Evolutionary conservation across 2,797 vertebrate species (phyloP).

Genomic region (Notoglanidium macrostoma): DNA sequence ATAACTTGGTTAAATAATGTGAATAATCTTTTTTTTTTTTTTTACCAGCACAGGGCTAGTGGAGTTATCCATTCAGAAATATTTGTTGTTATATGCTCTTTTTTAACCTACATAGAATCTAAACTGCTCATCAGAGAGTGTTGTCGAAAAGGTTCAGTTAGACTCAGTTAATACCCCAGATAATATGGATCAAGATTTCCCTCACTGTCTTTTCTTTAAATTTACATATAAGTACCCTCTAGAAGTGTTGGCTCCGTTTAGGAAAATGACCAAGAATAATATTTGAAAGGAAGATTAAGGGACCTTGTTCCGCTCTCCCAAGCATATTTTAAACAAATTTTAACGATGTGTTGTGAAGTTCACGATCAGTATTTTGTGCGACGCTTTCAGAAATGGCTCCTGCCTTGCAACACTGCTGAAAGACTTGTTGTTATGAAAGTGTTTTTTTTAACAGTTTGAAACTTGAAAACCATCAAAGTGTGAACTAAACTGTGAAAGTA

Average conservation of each 20-base stretch:
- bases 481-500: neutral
- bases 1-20: too few relatives aligned
- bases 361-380: neutral
- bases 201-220: neutral
- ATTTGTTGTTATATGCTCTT: neutral
- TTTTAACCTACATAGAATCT: neutral
- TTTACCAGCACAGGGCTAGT: neutral
- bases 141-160: neutral
- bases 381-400: neutral
- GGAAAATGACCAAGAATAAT: neutral
- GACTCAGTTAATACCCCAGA: neutral
- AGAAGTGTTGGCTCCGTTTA: neutral
- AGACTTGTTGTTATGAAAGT: neutral
- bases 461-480: neutral
- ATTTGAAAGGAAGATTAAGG: neutral
- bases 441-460: neutral
- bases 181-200: neutral
- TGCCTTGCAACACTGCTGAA: neutral
- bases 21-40: neutral
- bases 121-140: neutral
- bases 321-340: neutral
- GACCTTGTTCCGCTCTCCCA: neutral
- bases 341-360: neutral
- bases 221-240: neutral
- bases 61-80: neutral